Evolutionary conservation across 2,888 invertebrate genomes (phyloP).

Genomic region (Diadromus collaris): DNA sequence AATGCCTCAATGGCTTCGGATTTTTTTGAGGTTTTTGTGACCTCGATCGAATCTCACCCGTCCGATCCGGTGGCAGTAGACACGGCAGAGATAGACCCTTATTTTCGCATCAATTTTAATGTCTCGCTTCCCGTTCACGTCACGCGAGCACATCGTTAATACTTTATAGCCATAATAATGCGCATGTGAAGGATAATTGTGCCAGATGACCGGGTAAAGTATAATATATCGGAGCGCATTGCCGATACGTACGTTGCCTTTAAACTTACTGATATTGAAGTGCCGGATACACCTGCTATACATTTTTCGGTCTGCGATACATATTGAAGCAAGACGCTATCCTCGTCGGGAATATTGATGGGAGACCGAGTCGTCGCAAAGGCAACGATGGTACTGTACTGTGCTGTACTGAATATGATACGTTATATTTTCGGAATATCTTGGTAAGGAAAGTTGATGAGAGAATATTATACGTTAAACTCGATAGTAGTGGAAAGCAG

Average conservation of each 20-base stretch:
- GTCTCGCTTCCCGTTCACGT: conserved; percentile 12
- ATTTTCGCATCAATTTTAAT: conserved; percentile 12
- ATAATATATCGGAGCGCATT: background rate
- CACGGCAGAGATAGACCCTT: conserved; percentile 3
- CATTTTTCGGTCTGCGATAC: background rate
- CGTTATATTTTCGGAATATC: background rate
- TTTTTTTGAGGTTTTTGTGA: conserved; percentile 23
- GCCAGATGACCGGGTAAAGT: conserved; percentile 12
- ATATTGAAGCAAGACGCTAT: background rate
- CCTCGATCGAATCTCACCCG: conserved; percentile 40
- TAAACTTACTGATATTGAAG: background rate
- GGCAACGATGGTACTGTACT: background rate
- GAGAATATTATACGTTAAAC: background rate
- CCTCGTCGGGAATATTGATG: conserved; percentile 14
- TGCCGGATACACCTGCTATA: conserved; percentile 40
- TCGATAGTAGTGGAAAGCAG: background rate
- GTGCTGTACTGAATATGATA: background rate
- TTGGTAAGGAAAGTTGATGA: background rate
- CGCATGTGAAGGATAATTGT: conserved; percentile 9
- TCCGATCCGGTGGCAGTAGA: background rate
- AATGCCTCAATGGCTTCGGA: background rate
- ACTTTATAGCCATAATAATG: conserved; percentile 11
- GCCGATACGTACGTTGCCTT: background rate
- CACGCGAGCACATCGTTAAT: conserved; percentile 21
- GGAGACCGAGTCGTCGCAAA: background rate